Conservation (phyloP, 2,888 invertebrate genomes). For the Polydesmus complanatus region DNA sequence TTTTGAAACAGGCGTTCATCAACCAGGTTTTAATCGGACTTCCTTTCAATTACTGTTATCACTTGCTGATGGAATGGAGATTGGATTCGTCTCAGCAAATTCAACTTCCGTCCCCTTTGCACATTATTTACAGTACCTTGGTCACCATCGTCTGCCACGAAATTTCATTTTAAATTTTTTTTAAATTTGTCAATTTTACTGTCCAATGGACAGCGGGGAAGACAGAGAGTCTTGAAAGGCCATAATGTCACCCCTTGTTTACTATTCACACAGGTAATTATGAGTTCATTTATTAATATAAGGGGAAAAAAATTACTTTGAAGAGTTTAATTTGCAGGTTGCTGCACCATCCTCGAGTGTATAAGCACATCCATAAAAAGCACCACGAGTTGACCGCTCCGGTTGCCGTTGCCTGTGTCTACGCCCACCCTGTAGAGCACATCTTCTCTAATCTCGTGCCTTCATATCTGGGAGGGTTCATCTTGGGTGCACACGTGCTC, state of each 20-base stretch:
- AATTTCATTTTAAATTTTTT: too few species aligned
- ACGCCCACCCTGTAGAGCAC: slow-evolving; percentile 63
- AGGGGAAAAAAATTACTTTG: too few species aligned
- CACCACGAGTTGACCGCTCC: slow-evolving; percentile 84
- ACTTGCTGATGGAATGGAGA: not conserved
- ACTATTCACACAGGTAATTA: not conserved
- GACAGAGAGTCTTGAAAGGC: too few species aligned
- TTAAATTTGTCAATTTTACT: too few species aligned
- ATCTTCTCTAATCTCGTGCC: slow-evolving; percentile 62
- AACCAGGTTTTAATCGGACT: not conserved
- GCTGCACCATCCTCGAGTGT: slow-evolving; percentile 55
- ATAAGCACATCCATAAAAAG: slow-evolving; percentile 67
- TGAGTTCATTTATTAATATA: too few species aligned
- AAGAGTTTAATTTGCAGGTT: slow-evolving; percentile 44
- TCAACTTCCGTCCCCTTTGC: too few species aligned
- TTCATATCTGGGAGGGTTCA: slow-evolving; percentile 44
- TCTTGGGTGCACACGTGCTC: slow-evolving; percentile 49
- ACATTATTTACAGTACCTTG: too few species aligned
- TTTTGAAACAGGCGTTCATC: not conserved
- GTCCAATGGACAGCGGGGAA: too few species aligned
- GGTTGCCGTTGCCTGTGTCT: slow-evolving; percentile 63
- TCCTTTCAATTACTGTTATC: not conserved
- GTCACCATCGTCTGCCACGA: too few species aligned
- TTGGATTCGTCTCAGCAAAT: not conserved
- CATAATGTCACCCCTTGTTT: too few species aligned